phyloP scores from a whole-genome alignment of 2,797 vertebrate species.

The Ctenopoma kingsleyae region DNA sequence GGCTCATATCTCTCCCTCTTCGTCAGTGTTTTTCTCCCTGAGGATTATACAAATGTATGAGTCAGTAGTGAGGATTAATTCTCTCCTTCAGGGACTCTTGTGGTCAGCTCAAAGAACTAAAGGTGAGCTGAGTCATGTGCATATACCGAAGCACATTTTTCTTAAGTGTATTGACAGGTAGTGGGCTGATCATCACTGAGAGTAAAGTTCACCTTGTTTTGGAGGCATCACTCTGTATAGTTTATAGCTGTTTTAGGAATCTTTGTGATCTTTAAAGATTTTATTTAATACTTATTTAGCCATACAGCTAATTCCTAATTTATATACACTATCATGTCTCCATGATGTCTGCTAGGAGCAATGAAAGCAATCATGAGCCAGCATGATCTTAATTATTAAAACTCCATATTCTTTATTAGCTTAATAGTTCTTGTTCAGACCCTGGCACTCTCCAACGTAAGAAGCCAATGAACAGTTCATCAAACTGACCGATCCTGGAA shows the following conservation, averaged over 20 bases:
- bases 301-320: slow-evolving; percentile 54
- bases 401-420: slow-evolving; percentile 74
- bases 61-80: slow-evolving; percentile 40
- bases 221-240: background rate
- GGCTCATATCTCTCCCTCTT: slow-evolving; percentile 4
- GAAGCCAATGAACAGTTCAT: slow-evolving; percentile 66
- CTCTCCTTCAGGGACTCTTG: slow-evolving; percentile 35
- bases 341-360: slow-evolving; percentile 43
- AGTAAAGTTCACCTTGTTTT: slow-evolving; percentile 1
- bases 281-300: slow-evolving; percentile 42
- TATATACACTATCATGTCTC: slow-evolving; percentile 62
- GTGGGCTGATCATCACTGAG: slow-evolving; percentile 18
- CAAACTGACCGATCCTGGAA: slow-evolving; percentile 64
- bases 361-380: slow-evolving; percentile 63
- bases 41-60: slow-evolving; percentile 46
- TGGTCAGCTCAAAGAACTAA: slow-evolving; percentile 44
- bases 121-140: slow-evolving; percentile 29
- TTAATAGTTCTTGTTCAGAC: slow-evolving; percentile 62
- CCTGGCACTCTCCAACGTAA: slow-evolving; percentile 23
- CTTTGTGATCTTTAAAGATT: slow-evolving; percentile 30
- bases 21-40: slow-evolving; percentile 21
- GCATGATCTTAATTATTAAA: slow-evolving; percentile 76
- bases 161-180: slow-evolving; percentile 4
- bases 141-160: slow-evolving; percentile 15
- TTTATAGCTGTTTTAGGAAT: slow-evolving; percentile 25